A percentile compares a stretch with the other conserved stretches of the same genome.
Evolutionary conservation across 1,140 invertebrate species (phyloP).

Genomic region (Drosophila ananassae): DNA sequence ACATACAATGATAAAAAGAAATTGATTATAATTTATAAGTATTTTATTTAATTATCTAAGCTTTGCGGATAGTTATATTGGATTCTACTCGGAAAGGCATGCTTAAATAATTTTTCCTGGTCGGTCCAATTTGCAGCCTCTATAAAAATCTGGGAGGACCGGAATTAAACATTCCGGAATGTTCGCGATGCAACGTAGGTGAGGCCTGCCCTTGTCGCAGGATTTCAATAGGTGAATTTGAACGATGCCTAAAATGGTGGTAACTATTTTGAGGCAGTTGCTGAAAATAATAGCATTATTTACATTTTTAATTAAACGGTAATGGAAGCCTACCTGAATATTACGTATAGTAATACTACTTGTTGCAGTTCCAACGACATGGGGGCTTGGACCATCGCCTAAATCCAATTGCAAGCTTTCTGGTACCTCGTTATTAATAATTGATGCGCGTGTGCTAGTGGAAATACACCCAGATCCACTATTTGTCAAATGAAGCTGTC

Average conservation of each 20-base stretch:
- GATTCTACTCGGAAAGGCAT: slow-evolving; percentile 83
- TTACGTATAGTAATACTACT: slow-evolving; percentile 67
- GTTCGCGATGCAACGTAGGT: slow-evolving; percentile 66
- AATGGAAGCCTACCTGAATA: slow-evolving; percentile 62
- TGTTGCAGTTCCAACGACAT: slow-evolving; percentile 82
- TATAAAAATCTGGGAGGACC: slow-evolving; percentile 83
- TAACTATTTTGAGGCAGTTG: slow-evolving; percentile 75
- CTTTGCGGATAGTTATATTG: slow-evolving; percentile 49
- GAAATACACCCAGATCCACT: slow-evolving; percentile 31
- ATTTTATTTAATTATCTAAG: slow-evolving; percentile 57
- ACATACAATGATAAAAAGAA: not conserved
- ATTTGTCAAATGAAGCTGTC: slow-evolving; percentile 86
- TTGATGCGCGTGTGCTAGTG: slow-evolving; percentile 35
- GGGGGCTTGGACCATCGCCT: slow-evolving; percentile 89
- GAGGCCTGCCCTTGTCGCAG: slow-evolving; percentile 73
- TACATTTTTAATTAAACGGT: not conserved
- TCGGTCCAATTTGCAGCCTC: slow-evolving; percentile 79
- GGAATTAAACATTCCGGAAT: slow-evolving; percentile 79
- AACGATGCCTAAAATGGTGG: slow-evolving; percentile 79
- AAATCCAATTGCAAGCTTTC: slow-evolving; percentile 89
- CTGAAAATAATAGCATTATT: not conserved
- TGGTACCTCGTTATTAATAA: slow-evolving; percentile 65
- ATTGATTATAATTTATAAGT: slow-evolving; percentile 48
- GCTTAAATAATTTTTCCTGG: slow-evolving; percentile 76
- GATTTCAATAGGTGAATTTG: slow-evolving; percentile 77